phyloP scores from a whole-genome alignment of 1,140 invertebrate species.

The Drosophila eugracilis region DNA sequence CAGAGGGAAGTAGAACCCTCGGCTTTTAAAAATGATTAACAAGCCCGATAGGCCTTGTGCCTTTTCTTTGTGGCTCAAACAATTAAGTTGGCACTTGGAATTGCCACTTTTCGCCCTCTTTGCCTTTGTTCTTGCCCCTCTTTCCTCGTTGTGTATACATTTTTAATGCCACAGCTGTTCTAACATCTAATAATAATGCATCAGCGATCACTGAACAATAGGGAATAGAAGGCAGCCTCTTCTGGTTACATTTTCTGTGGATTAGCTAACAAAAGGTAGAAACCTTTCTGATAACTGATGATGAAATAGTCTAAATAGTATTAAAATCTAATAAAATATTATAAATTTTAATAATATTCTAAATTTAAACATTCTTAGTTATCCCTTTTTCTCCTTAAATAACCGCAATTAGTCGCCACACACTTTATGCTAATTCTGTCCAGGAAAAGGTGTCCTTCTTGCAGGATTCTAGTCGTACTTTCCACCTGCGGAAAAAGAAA shows the following conservation, averaged over 20 bases:
- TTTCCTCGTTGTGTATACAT: background rate
- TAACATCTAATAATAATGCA: conserved; percentile 26
- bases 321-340: no score
- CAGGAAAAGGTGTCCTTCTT: no score
- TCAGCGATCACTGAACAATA: conserved; percentile 1
- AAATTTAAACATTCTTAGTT: background rate
- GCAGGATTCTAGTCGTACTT: conserved; percentile 2
- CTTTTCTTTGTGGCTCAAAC: conserved; percentile 31
- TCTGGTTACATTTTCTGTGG: background rate
- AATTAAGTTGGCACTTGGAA: conserved; percentile 53
- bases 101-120: conserved; percentile 62
- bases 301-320: no score
- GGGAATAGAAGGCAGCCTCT: conserved; percentile 16
- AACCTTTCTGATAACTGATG: no score
- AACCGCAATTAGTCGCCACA: conserved; percentile 3
- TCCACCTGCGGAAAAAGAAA: conserved; percentile 17
- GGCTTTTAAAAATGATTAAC: conserved; percentile 76
- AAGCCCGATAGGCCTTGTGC: conserved; percentile 67
- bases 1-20: background rate
- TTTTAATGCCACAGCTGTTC: conserved; percentile 64
- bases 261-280: background rate
- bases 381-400: background rate
- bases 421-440: conserved; percentile 1
- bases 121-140: background rate
- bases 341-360: background rate